Evolutionary conservation across 1,140 invertebrate species (phyloP), one percentile per base, ranked within the genome.

Genomic region (Drosophila persimilis): DNA sequence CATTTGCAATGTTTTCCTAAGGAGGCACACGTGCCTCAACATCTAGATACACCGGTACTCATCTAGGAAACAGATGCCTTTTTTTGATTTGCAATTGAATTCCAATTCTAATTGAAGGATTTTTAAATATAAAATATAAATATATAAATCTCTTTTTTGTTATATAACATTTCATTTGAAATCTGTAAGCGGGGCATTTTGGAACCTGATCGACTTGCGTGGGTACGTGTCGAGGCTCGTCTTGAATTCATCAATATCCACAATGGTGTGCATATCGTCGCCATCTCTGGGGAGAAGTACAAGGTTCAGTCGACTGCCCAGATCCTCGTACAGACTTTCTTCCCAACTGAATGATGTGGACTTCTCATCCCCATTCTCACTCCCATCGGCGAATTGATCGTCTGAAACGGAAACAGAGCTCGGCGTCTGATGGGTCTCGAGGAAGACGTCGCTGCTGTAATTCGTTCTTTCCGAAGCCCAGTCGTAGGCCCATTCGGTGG

Each of bases 171-270:
- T 20, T 20, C 0, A 20, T 20, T 20, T 20, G 20, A 20, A 20
- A 20, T 20, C 20, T 20, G 20, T 20, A 20, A 20, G 20, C 20
- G 20, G 20, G 20, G 20, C 20, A 20, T 20, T 20, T 20, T 20
- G 20, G 20, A 20, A 20, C 20, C 20, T 20, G 20, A 20, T 2
- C 0, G 6, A 4, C 8, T 9, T 35, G 31, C 8, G 8, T 11
- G 92, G 92, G 77, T 89, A 93, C 0, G 90, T 62, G 20, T 89
- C 70, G 2, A 93, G 60, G 35, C 54, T 56, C 20, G 78, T 72
- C 45, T 92, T 92, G 35, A 91, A 91, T 2, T 90, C 85, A 9
- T 54, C 53, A 31, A 91, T 90, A 39, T 91, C 80, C 3, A 77
- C 51, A 52, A 91, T 91, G 24, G 85, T 76, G 8, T 64, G 63